These are phyloP conservation scores for Pogonophryne albipinna DNA, from an alignment of 2,797 vertebrate species.

Conservation along the genomic window DNA sequence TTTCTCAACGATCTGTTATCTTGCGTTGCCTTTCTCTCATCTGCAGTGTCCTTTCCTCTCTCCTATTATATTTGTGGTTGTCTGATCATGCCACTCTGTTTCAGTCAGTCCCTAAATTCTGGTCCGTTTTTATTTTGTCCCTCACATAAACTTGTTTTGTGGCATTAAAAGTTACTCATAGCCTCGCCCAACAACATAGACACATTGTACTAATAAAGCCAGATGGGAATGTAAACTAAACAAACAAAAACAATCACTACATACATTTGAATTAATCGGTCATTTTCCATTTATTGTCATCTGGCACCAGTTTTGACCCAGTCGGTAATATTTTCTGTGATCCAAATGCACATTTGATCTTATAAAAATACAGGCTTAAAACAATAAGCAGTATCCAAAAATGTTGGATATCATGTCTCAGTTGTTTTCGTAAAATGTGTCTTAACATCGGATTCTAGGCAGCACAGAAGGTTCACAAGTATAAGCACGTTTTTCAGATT, in stretches of 20 bases:
- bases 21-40: slow-evolving; percentile 25
- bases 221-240: neutral
- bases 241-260: neutral
- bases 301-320: neutral
- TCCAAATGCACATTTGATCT: neutral
- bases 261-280: neutral
- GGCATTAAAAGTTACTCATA: neutral
- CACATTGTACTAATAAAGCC: neutral
- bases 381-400: neutral
- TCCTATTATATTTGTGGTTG: slow-evolving; percentile 14
- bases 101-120: slow-evolving; percentile 18
- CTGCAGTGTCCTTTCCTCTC: slow-evolving; percentile 4
- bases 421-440: slow-evolving; percentile 5
- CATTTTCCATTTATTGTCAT: neutral
- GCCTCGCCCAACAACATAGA: neutral
- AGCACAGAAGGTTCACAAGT: slow-evolving; percentile 4
- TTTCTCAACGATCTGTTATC: slow-evolving; percentile 48
- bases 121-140: neutral
- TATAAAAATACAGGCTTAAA: neutral
- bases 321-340: neutral
- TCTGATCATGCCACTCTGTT: neutral
- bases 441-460: slow-evolving; percentile 1
- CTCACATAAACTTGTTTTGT: slow-evolving; percentile 7
- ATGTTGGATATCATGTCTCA: neutral
- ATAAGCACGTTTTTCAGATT: slow-evolving; percentile 22